These are phyloP conservation scores for Sycobia sp. DNA, from an alignment of 1,140 invertebrate genomes.

Conservation along the genomic window DNA sequence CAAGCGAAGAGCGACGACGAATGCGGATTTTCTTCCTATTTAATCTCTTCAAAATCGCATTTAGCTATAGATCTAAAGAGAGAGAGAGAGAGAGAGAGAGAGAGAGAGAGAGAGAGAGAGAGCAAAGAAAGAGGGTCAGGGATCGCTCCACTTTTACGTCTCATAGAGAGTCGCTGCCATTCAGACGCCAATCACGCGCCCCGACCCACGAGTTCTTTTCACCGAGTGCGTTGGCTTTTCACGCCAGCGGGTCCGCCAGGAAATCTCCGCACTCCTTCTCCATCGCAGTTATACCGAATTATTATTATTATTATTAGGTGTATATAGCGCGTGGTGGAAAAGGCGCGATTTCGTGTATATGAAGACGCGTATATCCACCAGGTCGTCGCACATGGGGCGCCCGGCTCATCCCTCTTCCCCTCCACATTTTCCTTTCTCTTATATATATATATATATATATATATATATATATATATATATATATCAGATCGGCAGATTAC, in stretches of 20 bases:
- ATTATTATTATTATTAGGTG: conserved; percentile 20
- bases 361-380: no score
- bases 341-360: background rate
- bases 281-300: background rate
- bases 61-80: conserved; percentile 3
- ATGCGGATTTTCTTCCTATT: background rate
- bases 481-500: no score
- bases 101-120: conserved; percentile 3
- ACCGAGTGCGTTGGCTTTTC: background rate
- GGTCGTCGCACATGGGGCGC: no score
- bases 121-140: no score
- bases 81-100: background rate
- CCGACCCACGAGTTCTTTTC: background rate
- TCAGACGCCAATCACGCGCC: conserved; percentile 34
- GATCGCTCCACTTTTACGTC: conserved; percentile 21
- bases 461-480: no score
- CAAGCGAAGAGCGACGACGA: background rate
- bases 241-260: background rate
- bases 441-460: no score
- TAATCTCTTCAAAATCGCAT: conserved; percentile 9
- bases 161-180: conserved; percentile 16
- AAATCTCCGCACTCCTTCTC: background rate
- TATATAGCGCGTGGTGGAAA: conserved; percentile 15
- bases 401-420: no score
- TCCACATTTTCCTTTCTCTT: no score